Evolutionary conservation across 2,797 vertebrate species (phyloP).

Genomic region (Aulostomus chinensis): DNA sequence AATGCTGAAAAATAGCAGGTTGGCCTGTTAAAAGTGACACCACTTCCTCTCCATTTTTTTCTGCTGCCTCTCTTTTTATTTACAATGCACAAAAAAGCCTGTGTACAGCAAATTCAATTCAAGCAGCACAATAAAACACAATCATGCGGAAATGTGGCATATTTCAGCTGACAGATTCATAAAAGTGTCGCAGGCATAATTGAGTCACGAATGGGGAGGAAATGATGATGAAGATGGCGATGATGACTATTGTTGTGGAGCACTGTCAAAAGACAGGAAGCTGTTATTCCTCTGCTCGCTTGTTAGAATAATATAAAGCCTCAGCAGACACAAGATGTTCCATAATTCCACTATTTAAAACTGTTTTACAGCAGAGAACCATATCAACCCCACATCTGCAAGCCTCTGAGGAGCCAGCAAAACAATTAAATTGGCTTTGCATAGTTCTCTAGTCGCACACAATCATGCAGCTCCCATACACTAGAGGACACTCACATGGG

Average conservation of each 20-base stretch:
- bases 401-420: constrained; percentile 5
- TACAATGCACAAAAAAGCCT: constrained; percentile 32
- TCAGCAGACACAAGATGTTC: constrained; percentile 40
- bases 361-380: constrained; percentile 39
- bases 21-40: constrained; percentile 34
- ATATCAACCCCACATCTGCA: constrained; percentile 11
- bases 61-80: constrained; percentile 21
- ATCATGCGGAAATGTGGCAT: constrained; percentile 28
- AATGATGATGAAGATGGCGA: constrained; percentile 63
- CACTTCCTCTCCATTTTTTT: constrained; percentile 20
- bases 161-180: constrained; percentile 47
- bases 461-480: neutral
- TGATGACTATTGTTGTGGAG: constrained; percentile 7
- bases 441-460: neutral
- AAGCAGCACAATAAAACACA: constrained; percentile 45
- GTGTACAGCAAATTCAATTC: constrained; percentile 59
- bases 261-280: constrained; percentile 28
- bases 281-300: constrained; percentile 26
- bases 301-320: constrained; percentile 12
- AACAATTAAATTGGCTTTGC: constrained; percentile 5
- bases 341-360: constrained; percentile 39
- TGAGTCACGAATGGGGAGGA: constrained; percentile 72
- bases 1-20: constrained; percentile 41
- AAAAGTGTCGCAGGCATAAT: constrained; percentile 54
- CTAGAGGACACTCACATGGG: constrained; percentile 2